Percentiles rank a stretch among this genome's conserved stretches.
These are phyloP conservation scores for Cactoblastis cactorum DNA, from an alignment of 2,888 invertebrate genomes.

Conservation along the genomic window DNA sequence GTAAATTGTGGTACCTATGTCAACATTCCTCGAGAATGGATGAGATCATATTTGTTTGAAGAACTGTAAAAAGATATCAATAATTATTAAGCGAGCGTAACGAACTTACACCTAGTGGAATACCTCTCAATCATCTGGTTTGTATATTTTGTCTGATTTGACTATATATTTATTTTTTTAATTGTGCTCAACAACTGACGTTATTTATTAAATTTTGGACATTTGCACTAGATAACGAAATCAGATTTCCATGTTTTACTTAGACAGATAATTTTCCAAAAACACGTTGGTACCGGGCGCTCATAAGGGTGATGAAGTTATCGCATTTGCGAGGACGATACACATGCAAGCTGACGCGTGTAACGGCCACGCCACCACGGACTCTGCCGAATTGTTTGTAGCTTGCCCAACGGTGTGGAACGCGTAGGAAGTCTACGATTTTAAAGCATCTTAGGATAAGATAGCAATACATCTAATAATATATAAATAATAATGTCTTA, in stretches of 20 bases:
- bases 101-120: too few species aligned
- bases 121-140: too few species aligned
- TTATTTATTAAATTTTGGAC: too few species aligned
- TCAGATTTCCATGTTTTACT: neutral
- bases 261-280: neutral
- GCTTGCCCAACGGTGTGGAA: slow-evolving; percentile 33
- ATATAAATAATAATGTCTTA: too few species aligned
- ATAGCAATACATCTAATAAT: too few species aligned
- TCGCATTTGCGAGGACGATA: slow-evolving; percentile 13
- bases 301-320: slow-evolving; percentile 11
- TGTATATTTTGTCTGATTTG: too few species aligned
- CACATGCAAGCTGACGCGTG: slow-evolving; percentile 41
- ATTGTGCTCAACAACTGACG: too few species aligned
- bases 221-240: too few species aligned
- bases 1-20: neutral
- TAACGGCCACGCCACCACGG: slow-evolving; percentile 35
- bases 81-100: too few species aligned
- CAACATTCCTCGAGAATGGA: neutral
- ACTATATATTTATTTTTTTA: too few species aligned
- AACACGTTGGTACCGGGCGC: neutral
- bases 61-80: too few species aligned
- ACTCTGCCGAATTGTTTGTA: slow-evolving; percentile 31
- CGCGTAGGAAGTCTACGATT: slow-evolving; percentile 16
- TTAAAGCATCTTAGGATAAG: neutral
- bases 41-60: neutral